Percentiles rank a stretch among this genome's conserved stretches.
These are phyloP conservation scores for Nomada goodeniana DNA, from an alignment of 2,888 invertebrate genomes.

Conservation along the genomic window DNA sequence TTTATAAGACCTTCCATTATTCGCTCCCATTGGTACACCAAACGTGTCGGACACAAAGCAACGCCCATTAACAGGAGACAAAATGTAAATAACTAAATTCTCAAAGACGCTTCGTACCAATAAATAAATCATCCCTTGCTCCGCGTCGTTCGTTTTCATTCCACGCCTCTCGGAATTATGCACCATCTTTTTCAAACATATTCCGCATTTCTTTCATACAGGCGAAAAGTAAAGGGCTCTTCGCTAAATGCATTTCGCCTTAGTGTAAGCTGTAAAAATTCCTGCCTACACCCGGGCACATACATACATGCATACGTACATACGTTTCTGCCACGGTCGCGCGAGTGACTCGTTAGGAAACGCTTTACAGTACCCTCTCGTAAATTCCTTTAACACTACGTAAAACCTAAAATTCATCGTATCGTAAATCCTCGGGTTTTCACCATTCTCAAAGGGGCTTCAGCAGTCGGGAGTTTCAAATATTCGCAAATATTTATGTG, in stretches of 20 bases:
- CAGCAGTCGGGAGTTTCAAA: not conserved
- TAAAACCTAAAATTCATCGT: not conserved
- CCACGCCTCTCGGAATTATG: not conserved
- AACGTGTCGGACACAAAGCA: too few relatives aligned
- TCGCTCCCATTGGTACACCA: too few relatives aligned
- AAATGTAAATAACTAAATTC: too few relatives aligned
- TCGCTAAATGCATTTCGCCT: not conserved
- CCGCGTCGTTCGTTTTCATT: not conserved
- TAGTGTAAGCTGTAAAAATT: conserved; percentile 12
- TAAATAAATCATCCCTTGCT: too few relatives aligned
- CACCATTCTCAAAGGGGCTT: not conserved
- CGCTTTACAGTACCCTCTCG: conserved; percentile 3
- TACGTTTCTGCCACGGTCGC: not conserved
- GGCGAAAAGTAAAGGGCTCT: not conserved
- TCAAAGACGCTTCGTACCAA: too few relatives aligned
- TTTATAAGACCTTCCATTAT: too few relatives aligned
- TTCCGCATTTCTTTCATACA: not conserved
- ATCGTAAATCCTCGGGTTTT: not conserved
- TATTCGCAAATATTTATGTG: not conserved
- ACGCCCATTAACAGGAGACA: too few relatives aligned
- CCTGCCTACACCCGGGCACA: not conserved
- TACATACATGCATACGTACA: not conserved
- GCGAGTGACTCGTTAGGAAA: conserved; percentile 9
- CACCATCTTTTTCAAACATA: not conserved
- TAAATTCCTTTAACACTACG: conserved; percentile 2